Evolutionary conservation across 23 tunicate genomes (phyloP).

Genomic region (Ascidia mentula): DNA sequence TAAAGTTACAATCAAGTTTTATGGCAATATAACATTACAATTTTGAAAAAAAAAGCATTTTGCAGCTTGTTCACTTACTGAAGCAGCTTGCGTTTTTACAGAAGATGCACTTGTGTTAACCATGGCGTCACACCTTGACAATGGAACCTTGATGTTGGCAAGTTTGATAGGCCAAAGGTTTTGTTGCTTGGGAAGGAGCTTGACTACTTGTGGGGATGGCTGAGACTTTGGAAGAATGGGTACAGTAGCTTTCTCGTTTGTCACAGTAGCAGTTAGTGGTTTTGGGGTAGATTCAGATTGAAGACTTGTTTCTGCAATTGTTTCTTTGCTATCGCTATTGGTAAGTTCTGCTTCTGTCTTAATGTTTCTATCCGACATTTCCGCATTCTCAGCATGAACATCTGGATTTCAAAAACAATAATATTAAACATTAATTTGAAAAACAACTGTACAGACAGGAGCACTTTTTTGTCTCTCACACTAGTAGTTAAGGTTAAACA

Average conservation of each 20-base stretch:
- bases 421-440: too few relatives aligned
- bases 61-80: too few relatives aligned
- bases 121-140: slow-evolving; percentile 41
- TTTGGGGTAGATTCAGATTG: not conserved
- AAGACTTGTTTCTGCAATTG: not conserved
- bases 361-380: too few relatives aligned
- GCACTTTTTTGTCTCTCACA: too few relatives aligned
- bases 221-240: not conserved
- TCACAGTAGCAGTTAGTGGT: not conserved
- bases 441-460: too few relatives aligned
- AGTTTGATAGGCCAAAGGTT: slow-evolving; percentile 16
- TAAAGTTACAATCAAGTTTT: too few relatives aligned
- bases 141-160: slow-evolving; percentile 43
- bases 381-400: too few relatives aligned
- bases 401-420: too few relatives aligned
- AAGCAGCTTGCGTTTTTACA: not conserved
- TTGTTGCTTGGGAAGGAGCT: slow-evolving; percentile 1
- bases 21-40: too few relatives aligned
- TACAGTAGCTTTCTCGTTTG: not conserved
- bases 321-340: not conserved
- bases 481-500: too few relatives aligned
- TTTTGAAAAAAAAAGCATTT: too few relatives aligned
- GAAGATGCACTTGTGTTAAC: not conserved
- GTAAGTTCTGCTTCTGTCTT: not conserved
- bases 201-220: slow-evolving; percentile 2